Evolutionary conservation across 2,888 invertebrate genomes (phyloP).

Genomic region (Drosophila barbarae): DNA sequence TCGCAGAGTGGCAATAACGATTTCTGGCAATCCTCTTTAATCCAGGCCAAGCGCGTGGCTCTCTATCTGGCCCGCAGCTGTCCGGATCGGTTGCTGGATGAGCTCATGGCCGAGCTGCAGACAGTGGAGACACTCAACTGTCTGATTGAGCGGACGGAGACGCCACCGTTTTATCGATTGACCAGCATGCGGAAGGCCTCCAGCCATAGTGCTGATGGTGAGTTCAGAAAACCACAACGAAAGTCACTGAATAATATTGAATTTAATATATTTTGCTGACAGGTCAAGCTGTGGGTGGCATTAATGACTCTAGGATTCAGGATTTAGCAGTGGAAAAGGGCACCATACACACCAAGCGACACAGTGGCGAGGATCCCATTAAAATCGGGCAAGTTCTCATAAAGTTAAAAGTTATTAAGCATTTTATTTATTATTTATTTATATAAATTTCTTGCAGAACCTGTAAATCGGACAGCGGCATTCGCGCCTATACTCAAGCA

Average conservation of each 20-base stretch:
- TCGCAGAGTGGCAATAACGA: background rate
- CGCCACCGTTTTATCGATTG: constrained; percentile 97
- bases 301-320: constrained; percentile 80
- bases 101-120: constrained; percentile 98
- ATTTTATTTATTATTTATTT: background rate
- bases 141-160: constrained; percentile 97
- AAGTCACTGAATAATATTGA: background rate
- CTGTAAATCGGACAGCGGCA: constrained; percentile 84
- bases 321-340: constrained; percentile 90
- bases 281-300: constrained; percentile 79
- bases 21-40: background rate
- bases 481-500: constrained; percentile 81
- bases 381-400: constrained; percentile 83
- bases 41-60: constrained; percentile 95
- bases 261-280: background rate
- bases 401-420: too few species aligned
- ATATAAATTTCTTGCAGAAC: constrained; percentile 73
- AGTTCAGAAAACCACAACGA: constrained; percentile 9
- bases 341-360: constrained; percentile 97
- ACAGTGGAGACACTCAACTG: constrained; percentile 98
- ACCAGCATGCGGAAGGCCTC: constrained; percentile 95
- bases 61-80: constrained; percentile 94
- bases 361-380: constrained; percentile 92
- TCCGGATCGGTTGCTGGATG: constrained; percentile 95
- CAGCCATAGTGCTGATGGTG: constrained; percentile 86